Conservation (phyloP, 1,140 invertebrate genomes). For the Drosophila equinoxialis region DNA sequence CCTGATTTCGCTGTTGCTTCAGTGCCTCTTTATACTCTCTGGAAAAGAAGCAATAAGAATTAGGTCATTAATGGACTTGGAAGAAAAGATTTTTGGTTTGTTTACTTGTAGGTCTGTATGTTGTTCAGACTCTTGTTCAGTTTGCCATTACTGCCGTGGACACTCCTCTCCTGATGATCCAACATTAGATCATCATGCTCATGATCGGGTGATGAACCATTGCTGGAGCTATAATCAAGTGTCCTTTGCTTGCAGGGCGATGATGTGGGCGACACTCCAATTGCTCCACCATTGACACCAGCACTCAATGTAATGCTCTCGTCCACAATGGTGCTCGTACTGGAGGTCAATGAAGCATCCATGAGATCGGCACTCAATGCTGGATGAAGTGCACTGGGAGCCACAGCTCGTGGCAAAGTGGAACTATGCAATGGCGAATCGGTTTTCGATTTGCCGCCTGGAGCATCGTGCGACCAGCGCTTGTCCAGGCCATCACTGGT, state of each 20-base stretch:
- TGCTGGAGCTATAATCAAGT: conserved; percentile 73
- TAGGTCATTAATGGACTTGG: not conserved
- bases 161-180: conserved; percentile 74
- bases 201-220: conserved; percentile 81
- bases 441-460: conserved; percentile 62
- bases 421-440: conserved; percentile 68
- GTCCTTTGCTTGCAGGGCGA: conserved; percentile 64
- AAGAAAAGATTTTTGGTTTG: no score
- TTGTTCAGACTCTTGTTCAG: conserved; percentile 88
- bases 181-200: conserved; percentile 80
- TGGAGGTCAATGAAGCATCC: conserved; percentile 77
- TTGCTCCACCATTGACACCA: conserved; percentile 30
- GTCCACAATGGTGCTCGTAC: conserved; percentile 79
- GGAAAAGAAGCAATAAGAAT: conserved; percentile 75
- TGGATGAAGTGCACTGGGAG: conserved; percentile 37
- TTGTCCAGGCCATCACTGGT: conserved; percentile 91
- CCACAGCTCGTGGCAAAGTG: conserved; percentile 55
- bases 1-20: conserved; percentile 91
- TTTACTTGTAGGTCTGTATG: conserved; percentile 92
- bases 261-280: conserved; percentile 31
- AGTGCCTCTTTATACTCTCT: conserved; percentile 94
- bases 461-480: conserved; percentile 92
- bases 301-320: conserved; percentile 69
- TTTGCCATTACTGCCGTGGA: conserved; percentile 84
- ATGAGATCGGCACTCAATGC: conserved; percentile 66